Evolutionary conservation across 2,888 invertebrate genomes (phyloP).

Genomic region (Sarcophaga variegata): DNA sequence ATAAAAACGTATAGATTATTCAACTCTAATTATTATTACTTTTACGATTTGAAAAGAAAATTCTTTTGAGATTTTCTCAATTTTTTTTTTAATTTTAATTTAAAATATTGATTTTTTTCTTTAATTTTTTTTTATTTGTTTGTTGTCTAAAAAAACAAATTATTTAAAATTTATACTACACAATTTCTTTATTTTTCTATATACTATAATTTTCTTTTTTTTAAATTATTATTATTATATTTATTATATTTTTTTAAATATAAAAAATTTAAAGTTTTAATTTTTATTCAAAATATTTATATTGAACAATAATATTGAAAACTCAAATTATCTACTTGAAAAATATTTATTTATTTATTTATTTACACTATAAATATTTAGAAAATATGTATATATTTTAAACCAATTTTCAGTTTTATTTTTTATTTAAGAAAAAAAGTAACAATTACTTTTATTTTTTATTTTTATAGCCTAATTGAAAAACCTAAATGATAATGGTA

Average conservation of each 20-base stretch:
- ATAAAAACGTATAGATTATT: constrained; percentile 9
- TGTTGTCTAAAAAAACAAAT: constrained; percentile 30
- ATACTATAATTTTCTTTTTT: constrained; percentile 61
- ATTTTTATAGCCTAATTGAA: constrained; percentile 58
- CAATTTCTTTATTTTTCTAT: constrained; percentile 67
- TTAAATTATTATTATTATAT: constrained; percentile 28
- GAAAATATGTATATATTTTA: constrained; percentile 22
- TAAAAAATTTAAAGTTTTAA: constrained; percentile 36
- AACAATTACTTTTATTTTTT: not conserved
- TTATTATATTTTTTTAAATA: not conserved
- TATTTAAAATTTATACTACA: constrained; percentile 66
- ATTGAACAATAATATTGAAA: constrained; percentile 61
- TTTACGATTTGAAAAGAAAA: too few relatives aligned
- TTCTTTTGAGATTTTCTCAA: constrained; percentile 4
- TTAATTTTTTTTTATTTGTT: constrained; percentile 28
- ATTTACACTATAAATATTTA: constrained; percentile 66
- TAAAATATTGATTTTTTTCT: not conserved
- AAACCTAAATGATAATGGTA: constrained; percentile 62
- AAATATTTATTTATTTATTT: constrained; percentile 64
- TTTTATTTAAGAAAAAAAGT: constrained; percentile 18
- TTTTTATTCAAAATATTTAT: constrained; percentile 44
- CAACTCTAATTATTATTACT: too few relatives aligned
- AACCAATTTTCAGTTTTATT: constrained; percentile 44
- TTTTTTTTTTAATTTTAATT: constrained; percentile 36
- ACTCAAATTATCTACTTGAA: constrained; percentile 70